phyloP scores from a whole-genome alignment of 2,888 invertebrate species.

The Odontocerum albicorne region DNA sequence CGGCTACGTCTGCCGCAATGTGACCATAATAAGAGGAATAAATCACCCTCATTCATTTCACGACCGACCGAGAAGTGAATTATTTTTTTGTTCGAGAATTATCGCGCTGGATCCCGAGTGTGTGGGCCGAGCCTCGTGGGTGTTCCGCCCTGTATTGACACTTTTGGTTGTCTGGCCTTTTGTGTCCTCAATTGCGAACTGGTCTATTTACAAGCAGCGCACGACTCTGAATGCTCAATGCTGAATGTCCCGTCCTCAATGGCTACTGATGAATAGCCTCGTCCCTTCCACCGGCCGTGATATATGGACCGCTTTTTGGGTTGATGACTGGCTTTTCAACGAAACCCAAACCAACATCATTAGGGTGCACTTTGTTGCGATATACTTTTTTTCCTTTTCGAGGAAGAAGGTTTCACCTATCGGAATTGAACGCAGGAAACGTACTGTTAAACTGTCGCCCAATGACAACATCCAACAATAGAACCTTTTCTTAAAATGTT shows the following conservation, averaged over 20 bases:
- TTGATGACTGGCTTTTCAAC: conserved; percentile 32
- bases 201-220: conserved; percentile 26
- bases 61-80: conserved; percentile 20
- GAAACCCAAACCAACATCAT: conserved; percentile 24
- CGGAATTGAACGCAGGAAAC: conserved; percentile 22
- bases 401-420: conserved; percentile 11
- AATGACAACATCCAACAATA: not conserved
- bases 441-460: conserved; percentile 1
- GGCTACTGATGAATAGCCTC: conserved; percentile 5
- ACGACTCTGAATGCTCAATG: no score
- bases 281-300: conserved; percentile 10
- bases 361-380: conserved; percentile 14
- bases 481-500: not conserved
- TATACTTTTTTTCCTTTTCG: conserved; percentile 13
- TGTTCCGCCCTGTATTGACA: conserved; percentile 32
- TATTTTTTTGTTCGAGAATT: conserved; percentile 7
- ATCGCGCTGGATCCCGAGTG: conserved; percentile 2
- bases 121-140: conserved; percentile 31
- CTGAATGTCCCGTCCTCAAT: conserved; percentile 4
- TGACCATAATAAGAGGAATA: conserved; percentile 24
- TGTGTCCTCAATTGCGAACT: conserved; percentile 28
- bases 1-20: not conserved
- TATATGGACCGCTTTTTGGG: conserved; percentile 21
- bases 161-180: conserved; percentile 22
- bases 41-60: conserved; percentile 35